Evolutionary conservation across 2,888 invertebrate species (phyloP), one percentile per base, ranked within the genome.

Genomic region (Helobdella robusta): DNA sequence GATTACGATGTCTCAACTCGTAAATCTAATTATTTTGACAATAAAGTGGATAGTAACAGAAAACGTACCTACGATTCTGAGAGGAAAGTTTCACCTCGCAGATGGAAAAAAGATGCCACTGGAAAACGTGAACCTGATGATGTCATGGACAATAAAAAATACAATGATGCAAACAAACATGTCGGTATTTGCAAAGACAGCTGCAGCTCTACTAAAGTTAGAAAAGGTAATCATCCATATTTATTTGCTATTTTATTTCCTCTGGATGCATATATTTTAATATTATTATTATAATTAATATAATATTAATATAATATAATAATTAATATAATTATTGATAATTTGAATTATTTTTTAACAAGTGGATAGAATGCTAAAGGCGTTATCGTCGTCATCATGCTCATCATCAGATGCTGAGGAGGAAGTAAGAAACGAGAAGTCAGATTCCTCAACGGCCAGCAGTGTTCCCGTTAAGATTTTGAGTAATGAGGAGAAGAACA

Each of bases 401-500:
- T 54, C 54, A 5, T 28, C 54, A 25, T 54, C 54, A 11, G 23
- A 6, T 6, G 8, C 30, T 54, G 30, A 28, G 11, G 30, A 28
- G 8, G 28, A 54, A 11, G 5, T 28, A 5, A 11, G 5, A 50
- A 50, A 50, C 8, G 20, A 50, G 50, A 50, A 50, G 50, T 50
- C 23, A 50, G 23, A n/a, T n/a, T n/a, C n/a, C n/a, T n/a, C n/a
- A 58, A n/a, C 59, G n/a, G n/a, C n/a, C n/a, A n/a, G n/a, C n/a
- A n/a, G n/a, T n/a, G n/a, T n/a, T n/a, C n/a, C n/a, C n/a, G n/a
- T n/a, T n/a, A 32, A 65, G 25, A 15, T 35, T 18, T 69, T 78
- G n/a, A 71, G 75, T 25, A 77, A 77, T 59, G 73, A 77, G 61
- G 89, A 95, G 78, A 85, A 92, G 84, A 98, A 97, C 80, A 86